These are phyloP conservation scores for Cheiracanthium punctorium DNA, from an alignment of 2,888 invertebrate species.

Conservation along the genomic window DNA sequence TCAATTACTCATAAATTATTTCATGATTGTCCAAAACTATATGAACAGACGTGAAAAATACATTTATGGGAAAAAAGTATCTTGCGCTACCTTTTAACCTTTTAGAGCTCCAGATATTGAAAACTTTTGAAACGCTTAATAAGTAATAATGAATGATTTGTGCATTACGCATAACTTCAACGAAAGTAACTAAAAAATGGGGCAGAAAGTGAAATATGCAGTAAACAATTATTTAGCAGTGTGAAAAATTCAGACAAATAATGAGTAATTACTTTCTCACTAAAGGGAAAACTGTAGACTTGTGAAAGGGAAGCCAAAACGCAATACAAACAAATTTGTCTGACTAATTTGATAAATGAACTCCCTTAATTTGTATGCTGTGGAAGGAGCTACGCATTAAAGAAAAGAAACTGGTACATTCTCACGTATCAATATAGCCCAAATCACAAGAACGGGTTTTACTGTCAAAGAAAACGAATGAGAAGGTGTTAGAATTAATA, in stretches of 20 bases:
- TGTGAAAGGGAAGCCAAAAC: constrained; percentile 25
- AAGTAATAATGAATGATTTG: too few species aligned
- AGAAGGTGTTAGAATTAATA: constrained; percentile 40
- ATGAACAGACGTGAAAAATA: too few species aligned
- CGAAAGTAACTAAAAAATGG: background rate
- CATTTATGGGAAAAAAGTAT: too few species aligned
- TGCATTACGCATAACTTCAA: too few species aligned
- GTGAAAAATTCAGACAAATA: background rate
- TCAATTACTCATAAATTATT: too few species aligned
- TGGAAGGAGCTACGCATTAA: background rate
- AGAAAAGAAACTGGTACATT: background rate
- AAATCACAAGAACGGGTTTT: constrained; percentile 35
- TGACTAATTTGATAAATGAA: constrained; percentile 60
- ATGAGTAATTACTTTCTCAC: background rate
- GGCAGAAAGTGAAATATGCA: background rate
- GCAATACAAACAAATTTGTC: constrained; percentile 47
- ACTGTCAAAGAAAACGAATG: constrained; percentile 59
- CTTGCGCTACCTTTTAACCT: too few species aligned
- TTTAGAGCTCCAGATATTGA: too few species aligned
- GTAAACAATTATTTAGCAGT: background rate
- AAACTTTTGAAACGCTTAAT: too few species aligned
- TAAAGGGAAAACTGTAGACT: background rate
- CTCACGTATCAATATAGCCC: background rate
- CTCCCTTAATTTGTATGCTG: constrained; percentile 40
- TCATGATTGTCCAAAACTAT: too few species aligned